Base-by-base conservation (phyloP, 1,140 invertebrate species). In the Drosophila prosaltans region DNA sequence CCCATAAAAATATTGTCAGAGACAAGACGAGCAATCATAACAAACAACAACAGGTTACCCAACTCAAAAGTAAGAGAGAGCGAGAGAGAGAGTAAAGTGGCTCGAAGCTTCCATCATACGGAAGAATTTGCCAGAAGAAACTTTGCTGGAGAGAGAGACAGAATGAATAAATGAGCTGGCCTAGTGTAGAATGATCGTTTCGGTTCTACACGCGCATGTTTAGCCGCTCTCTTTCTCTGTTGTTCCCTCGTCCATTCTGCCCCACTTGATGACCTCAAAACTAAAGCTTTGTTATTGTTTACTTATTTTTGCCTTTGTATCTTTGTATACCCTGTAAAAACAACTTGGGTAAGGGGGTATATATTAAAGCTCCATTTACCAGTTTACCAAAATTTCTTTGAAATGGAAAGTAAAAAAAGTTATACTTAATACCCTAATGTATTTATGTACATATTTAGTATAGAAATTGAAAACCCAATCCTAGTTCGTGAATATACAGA, bases 241-340 rank as follows among this genome's bases (percentile, higher is more conserved):
- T 32, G 16, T 39, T 21, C 36, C 24, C 16, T 3, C 41, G 36
- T 51, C 41, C 39, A 48, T 48, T 48, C 6, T 5, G 30, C 64
- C 65, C 69, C 66, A 66, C 21, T 62, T 54, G 48, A 54, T 71
- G 81, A 73, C 65, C 80, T 65, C 80, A 71, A 78, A 82, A 74
- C 36, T 55, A 63, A 69, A 74, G 74, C 61, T 58, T 59, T 77
- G 74, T 78, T 78, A 77, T 78, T 78, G 67, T 78, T 77, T 77
- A 65, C 61, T 76, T 69, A 54, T 58, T 76, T 76, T 57, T 16
- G 26, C 28, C 26, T 9, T 16, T 57, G 26, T 57, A 51, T 51
- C 21, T 51, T 43, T 24, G 5, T 51, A 10, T 26, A 51, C 45
- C 45, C 9, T 51, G 21, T 51, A 51, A 51, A 21, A 6, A 7